Percentiles rank a stretch among this genome's conserved stretches.
Conservation (phyloP, 1,140 invertebrate species). For the Drosophila bipectinata region DNA sequence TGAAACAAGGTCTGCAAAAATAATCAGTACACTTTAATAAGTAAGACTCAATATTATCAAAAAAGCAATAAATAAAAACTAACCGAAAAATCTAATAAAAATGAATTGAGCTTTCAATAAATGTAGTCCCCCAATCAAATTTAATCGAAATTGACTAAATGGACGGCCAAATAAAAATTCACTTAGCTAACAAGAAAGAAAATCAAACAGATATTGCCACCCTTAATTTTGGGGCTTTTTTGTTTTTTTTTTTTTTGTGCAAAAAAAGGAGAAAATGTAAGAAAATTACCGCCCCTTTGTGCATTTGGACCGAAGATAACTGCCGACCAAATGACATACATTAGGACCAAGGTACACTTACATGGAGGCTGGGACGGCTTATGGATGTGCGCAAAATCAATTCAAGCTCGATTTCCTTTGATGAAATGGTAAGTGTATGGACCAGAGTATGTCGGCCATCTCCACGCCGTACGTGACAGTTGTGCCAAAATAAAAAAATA, state of each 20-base stretch:
- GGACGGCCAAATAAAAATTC: slow-evolving; percentile 56
- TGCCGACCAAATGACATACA: slow-evolving; percentile 69
- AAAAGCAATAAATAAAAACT: not conserved
- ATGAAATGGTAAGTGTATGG: slow-evolving; percentile 58
- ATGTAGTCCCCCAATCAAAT: slow-evolving; percentile 31
- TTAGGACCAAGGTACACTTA: slow-evolving; percentile 57
- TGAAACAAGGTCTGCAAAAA: not conserved
- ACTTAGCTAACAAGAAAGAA: slow-evolving; percentile 59
- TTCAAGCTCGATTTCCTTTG: slow-evolving; percentile 75
- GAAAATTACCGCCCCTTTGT: slow-evolving; percentile 65
- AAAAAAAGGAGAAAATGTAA: slow-evolving; percentile 18
- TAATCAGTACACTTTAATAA: too few species aligned
- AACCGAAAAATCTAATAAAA: slow-evolving; percentile 39
- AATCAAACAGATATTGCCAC: slow-evolving; percentile 8
- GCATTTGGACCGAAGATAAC: slow-evolving; percentile 63
- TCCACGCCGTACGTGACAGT: slow-evolving; percentile 60
- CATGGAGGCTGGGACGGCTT: slow-evolving; percentile 9
- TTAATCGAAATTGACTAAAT: slow-evolving; percentile 58
- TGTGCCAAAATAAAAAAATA: slow-evolving; percentile 40
- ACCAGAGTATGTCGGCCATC: slow-evolving; percentile 13
- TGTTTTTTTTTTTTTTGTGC: slow-evolving; percentile 9
- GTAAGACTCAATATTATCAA: too few species aligned
- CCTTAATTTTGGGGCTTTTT: not conserved
- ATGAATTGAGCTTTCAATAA: slow-evolving; percentile 5
- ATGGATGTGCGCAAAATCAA: slow-evolving; percentile 60